Base-by-base conservation (phyloP, 2,797 vertebrate genomes). In the Scolopax bukidnonensis region DNA sequence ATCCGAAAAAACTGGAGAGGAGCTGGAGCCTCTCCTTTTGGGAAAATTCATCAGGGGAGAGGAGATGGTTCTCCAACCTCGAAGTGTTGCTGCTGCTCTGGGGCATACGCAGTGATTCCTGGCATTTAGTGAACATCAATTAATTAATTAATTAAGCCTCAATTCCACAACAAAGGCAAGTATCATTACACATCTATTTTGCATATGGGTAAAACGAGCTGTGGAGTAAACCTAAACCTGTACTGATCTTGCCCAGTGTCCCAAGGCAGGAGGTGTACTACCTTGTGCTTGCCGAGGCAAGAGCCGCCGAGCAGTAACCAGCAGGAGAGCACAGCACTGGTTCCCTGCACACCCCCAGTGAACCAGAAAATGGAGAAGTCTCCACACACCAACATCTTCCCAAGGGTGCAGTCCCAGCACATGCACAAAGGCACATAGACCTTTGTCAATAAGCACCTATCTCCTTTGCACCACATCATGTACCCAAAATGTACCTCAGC, bases 81-180 rank as follows among this genome's bases (percentile, higher is more conserved):
- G 65, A 75, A 82, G 41, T 16, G n/a, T 32, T 74, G 64, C 36
- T 87, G 77, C 71, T 56, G 71, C 74, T 93, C 78, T 83, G 60
- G 77, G 92, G 85, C 76, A 85, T 6, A 64, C 0, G 2, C 63
- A 60, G 71, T 6, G 86, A 95, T 90, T 95, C 92, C 80, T 48
- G 61, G 86, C 81, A 75, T 59, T 93, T 94, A 91, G 92, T 1
- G 56, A 91, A 95, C 93, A 94, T 80, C 84, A 94, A 80, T 96
- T 96, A 91, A 90, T 95, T 94, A 96, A 96, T 90, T 88, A 97
- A 95, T 92, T 95, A 95, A 77, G 65, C 81, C 61, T 92, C 78
- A 36, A 48, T 78, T 93, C 90, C 93, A 95, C 95, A 96, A 92
- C 94, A 92, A 91, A 95, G 91, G 41, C 53, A 24, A 88, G 70